phyloP scores from a whole-genome alignment of 64 coral and sea anemone genomes.

The Montipora capricornis region DNA sequence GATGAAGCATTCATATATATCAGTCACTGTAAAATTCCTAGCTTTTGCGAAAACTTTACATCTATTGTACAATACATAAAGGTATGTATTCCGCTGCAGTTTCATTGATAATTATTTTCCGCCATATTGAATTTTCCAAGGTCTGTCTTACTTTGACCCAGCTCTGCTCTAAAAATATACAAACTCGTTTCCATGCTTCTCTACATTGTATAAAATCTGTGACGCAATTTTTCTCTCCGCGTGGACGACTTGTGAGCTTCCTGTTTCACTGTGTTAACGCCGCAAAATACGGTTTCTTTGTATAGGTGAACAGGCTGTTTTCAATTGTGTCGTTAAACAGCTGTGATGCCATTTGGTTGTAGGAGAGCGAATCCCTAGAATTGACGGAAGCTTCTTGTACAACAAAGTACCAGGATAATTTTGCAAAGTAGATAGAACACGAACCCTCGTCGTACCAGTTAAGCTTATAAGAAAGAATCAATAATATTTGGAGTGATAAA shows the following conservation, averaged over 20 bases:
- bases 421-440: no score
- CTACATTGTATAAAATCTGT: background rate
- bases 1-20: constrained; percentile 2
- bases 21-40: background rate
- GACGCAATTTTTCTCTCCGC: constrained; percentile 10
- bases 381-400: background rate
- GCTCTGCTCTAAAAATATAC: background rate
- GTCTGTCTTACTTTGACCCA: background rate
- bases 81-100: background rate
- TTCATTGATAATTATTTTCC: background rate
- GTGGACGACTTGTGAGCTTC: background rate
- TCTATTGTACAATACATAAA: background rate
- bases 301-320: background rate
- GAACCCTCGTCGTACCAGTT: no score
- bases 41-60: background rate
- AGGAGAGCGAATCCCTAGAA: constrained; percentile 2
- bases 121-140: constrained; percentile 9
- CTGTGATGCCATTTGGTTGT: background rate
- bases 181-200: background rate
- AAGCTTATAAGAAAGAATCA: background rate
- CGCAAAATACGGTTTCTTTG: background rate
- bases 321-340: background rate
- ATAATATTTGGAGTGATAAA: background rate
- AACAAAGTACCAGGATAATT: background rate
- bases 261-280: background rate